phyloP scores from a whole-genome alignment of 2,888 invertebrate genomes.

The Phorcus lineatus region DNA sequence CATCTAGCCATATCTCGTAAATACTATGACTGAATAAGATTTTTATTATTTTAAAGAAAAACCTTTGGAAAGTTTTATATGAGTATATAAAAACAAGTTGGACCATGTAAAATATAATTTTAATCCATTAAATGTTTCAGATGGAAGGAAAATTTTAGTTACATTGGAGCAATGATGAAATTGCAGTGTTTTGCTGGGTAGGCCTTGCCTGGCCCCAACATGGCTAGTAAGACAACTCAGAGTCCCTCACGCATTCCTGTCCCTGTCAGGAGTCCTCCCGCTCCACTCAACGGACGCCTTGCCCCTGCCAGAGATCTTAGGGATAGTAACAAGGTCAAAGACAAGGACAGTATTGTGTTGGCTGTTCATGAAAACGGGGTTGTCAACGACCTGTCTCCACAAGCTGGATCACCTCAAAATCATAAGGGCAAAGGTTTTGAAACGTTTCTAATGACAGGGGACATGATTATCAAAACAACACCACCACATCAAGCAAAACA shows the following conservation, averaged over 20 bases:
- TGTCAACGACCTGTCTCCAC: conserved; percentile 29
- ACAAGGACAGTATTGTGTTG: conserved; percentile 26
- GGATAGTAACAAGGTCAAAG: conserved; percentile 17
- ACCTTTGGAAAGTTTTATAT: too few relatives aligned
- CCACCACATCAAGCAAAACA: conserved; percentile 58
- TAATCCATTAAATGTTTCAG: neutral
- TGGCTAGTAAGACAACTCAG: conserved; percentile 60
- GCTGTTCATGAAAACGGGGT: conserved; percentile 44
- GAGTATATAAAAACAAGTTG: too few relatives aligned
- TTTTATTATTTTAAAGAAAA: too few relatives aligned
- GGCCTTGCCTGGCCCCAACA: conserved; percentile 32
- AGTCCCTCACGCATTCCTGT: conserved; percentile 65
- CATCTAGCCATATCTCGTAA: too few relatives aligned
- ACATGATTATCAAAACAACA: conserved; percentile 94
- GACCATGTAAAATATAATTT: too few relatives aligned
- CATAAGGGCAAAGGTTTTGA: conserved; percentile 68
- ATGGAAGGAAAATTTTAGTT: neutral
- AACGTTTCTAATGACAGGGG: conserved; percentile 96
- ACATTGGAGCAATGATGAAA: neutral
- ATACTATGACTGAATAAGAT: too few relatives aligned
- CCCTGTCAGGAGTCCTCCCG: conserved; percentile 45
- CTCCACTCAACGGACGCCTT: neutral
- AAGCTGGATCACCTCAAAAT: conserved; percentile 36
- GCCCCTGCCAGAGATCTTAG: neutral
- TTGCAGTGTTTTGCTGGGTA: neutral